These are phyloP conservation scores for Podarcis cretensis DNA, from an alignment of 2,113 vertebrate species.

Conservation along the genomic window DNA sequence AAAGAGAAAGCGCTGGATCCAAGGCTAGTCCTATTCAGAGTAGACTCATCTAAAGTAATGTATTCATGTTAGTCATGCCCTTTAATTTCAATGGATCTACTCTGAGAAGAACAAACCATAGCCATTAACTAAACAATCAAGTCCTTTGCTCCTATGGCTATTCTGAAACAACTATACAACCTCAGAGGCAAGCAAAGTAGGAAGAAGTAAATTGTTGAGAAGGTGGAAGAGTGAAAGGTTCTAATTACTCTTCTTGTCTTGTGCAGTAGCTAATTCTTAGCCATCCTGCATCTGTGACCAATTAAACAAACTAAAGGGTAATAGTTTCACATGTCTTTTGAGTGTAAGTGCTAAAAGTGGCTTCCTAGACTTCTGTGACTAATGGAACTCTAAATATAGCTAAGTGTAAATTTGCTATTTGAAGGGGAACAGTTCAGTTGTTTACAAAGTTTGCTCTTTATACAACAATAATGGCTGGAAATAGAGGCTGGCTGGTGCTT, in stretches of 20 bases:
- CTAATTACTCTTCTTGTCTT: neutral
- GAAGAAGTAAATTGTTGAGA: neutral
- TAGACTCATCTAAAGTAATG: too few relatives aligned
- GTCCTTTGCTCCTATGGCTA: neutral
- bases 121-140: neutral
- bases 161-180: neutral
- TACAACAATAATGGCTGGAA: neutral
- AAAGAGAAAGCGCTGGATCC: too few relatives aligned
- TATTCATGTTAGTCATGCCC: too few relatives aligned
- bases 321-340: neutral
- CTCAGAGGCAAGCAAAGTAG: neutral
- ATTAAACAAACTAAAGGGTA: neutral
- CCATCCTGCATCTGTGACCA: neutral
- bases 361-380: neutral
- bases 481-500: neutral
- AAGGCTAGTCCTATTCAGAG: too few relatives aligned
- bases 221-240: neutral
- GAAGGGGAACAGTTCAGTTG: neutral
- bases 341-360: neutral
- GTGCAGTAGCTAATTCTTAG: neutral
- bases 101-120: too few relatives aligned
- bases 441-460: neutral
- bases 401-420: neutral
- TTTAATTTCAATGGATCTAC: too few relatives aligned
- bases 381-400: slow-evolving; percentile 10